Evolutionary conservation across 2,888 invertebrate genomes (phyloP), one percentile per base, ranked within the genome.

Genomic region (Phengaris alcon): DNA sequence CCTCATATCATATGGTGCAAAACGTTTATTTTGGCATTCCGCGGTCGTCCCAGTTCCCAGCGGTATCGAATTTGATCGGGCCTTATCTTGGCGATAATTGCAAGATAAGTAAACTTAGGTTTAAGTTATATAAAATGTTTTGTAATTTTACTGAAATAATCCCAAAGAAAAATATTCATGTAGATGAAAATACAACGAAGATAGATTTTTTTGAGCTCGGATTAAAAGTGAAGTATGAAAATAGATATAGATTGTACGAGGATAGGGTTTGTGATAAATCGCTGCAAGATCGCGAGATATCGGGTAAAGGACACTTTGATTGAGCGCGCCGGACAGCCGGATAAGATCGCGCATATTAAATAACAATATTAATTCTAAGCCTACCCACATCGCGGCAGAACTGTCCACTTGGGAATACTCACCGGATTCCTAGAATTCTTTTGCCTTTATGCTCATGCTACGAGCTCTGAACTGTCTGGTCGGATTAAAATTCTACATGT

Each of bases 311-410:
- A 93, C 92, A 90, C 87, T 84, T 90, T 93, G 92, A 93, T 92
- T 91, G 92, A 93, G 90, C 90, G 90, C 83, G 87, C 86, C 87
- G 90, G 91, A 91, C 92, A 89, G 86, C 82, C 79, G 87, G 90
- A 92, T 91, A 92, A 90, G 84, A 86, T 84, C 89, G 91, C 90
- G 90, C 92, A 92, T 93, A 91, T 86, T 92, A 88, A 91, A 92
- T 89, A 90, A 91, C 83, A 82, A 88, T 92, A 92, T 92, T 90
- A 91, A 91, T 92, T 91, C 90, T 86, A 72, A 72, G 52, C 52
- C 72, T 72, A 72, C 52, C 51, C 72, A 52, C 52, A 70, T 12
- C 70, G 48, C 44, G 64, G 64, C 64, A 12, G 35, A 44, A 44
- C 44, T 44, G 64, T 64, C 64, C 64, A 64, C 44, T 64, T 12